phyloP scores from a whole-genome alignment of 2,888 invertebrate genomes.

The Venusia cambrica region DNA sequence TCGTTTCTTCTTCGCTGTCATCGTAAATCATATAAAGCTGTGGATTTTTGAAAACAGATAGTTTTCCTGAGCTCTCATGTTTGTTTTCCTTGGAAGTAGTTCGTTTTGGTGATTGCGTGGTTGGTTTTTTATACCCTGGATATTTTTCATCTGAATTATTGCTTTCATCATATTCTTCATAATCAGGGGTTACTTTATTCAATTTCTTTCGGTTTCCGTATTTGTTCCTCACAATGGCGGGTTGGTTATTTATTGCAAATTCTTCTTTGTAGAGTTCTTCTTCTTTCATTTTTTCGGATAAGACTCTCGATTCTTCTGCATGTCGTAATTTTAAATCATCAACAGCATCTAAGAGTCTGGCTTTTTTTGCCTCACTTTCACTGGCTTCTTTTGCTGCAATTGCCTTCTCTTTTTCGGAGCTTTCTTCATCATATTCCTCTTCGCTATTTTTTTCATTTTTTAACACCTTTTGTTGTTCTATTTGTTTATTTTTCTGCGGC shows the following conservation, averaged over 20 bases:
- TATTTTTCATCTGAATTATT: conserved; percentile 50
- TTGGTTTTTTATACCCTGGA: conserved; percentile 27
- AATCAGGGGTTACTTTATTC: conserved; percentile 39
- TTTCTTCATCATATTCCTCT: conserved; percentile 43
- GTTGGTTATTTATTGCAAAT: conserved; percentile 22
- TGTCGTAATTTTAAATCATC: conserved; percentile 67
- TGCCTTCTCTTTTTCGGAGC: conserved; percentile 39
- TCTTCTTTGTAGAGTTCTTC: conserved; percentile 63
- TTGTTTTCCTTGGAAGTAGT: conserved; percentile 37
- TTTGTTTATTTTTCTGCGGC: no score
- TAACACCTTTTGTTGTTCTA: no score
- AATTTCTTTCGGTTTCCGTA: conserved; percentile 31
- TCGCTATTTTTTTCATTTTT: conserved; percentile 22
- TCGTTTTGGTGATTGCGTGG: conserved; percentile 31
- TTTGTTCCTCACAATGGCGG: conserved; percentile 38
- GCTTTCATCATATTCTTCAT: conserved; percentile 58
- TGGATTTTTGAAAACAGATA: conserved; percentile 66
- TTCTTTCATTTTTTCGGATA: conserved; percentile 61
- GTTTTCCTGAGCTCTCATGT: conserved; percentile 42
- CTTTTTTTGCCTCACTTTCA: conserved; percentile 61
- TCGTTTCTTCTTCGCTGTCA: conserved; percentile 40
- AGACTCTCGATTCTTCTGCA: conserved; percentile 55
- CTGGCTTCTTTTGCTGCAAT: conserved; percentile 36
- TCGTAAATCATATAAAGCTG: conserved; percentile 51
- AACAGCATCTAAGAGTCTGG: conserved; percentile 57